Evolutionary conservation across 2,113 vertebrate species (phyloP), one percentile per base, ranked within the genome.

Genomic region (Leptosomus discolor): DNA sequence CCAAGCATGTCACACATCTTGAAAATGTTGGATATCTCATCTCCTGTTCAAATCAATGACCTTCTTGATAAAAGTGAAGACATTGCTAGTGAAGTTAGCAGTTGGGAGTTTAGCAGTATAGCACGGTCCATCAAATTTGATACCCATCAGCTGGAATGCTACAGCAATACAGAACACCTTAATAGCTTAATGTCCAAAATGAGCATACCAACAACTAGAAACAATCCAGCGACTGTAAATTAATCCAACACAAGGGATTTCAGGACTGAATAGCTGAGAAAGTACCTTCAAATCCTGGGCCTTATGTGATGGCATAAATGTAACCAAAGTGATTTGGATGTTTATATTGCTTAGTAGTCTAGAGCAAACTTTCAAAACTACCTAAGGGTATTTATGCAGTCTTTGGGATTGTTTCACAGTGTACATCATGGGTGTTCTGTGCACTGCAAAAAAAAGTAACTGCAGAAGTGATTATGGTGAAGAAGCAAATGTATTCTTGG

Each of bases 1-100:
- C 5, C n/a, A 81, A 63, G 22, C n/a, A 75, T 0, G 0, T 30
- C 3, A 13, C 18, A 17, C 17, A 41, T n/a, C 43, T 58, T 58
- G n/a, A 82, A 78, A 88, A 81, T 39, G 21, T 9, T 61, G 15
- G n/a, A 14, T 71, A 34, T 51, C 24, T 79, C 26, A 46, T 27
- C 18, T 68, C 70, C 34, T 68, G 23, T 45, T 88, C 34, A 65
- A 75, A 85, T 73, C 36, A 71, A 43, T 43, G 9, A 71, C 18
- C 12, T 39, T 46, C 56, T 65, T 78, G 26, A 67, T 23, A 58
- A 36, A 79, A 85, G 16, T 3, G 24, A 93, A 81, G 46, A 48
- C 22, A 57, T 7, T 63, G 10, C 32, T n/a, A 79, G 41, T 19
- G 41, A 80, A 73, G 20, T 41, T 48, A 88, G 26, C 26, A 57